phyloP scores from a whole-genome alignment of 2,888 invertebrate species.

The Acronicta alni region DNA sequence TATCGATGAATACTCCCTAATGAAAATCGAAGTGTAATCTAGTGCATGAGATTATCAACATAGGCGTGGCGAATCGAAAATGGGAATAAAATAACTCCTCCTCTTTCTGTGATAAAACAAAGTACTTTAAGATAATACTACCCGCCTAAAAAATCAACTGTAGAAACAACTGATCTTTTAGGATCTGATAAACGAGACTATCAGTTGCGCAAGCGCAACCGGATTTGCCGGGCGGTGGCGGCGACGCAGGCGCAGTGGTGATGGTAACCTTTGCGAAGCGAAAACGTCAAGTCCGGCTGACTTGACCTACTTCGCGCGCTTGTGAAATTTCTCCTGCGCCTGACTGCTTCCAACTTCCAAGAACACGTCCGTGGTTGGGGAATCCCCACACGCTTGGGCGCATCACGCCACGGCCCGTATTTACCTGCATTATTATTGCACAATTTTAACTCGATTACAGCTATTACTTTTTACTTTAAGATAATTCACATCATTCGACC shows the following conservation, averaged over 20 bases:
- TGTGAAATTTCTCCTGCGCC: slow-evolving; percentile 87
- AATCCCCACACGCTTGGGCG: slow-evolving; percentile 72
- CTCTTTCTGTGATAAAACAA: slow-evolving; percentile 5
- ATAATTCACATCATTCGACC: slow-evolving; percentile 13
- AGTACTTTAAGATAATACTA: neutral
- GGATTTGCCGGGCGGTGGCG: slow-evolving; percentile 70
- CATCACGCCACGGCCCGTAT: slow-evolving; percentile 36
- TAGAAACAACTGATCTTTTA: slow-evolving; percentile 80
- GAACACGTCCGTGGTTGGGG: slow-evolving; percentile 78
- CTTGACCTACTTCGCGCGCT: slow-evolving; percentile 85
- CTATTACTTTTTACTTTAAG: slow-evolving; percentile 22
- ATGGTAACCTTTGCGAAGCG: slow-evolving; percentile 86
- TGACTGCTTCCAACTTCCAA: slow-evolving; percentile 82
- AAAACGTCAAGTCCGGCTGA: slow-evolving; percentile 87
- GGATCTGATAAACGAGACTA: slow-evolving; percentile 83
- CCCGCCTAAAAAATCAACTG: slow-evolving; percentile 41
- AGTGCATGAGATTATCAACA: slow-evolving; percentile 25
- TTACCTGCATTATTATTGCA: slow-evolving; percentile 60
- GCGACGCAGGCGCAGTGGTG: slow-evolving; percentile 70
- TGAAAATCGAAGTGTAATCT: slow-evolving; percentile 6
- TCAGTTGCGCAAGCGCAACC: slow-evolving; percentile 84
- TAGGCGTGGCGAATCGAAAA: slow-evolving; percentile 21
- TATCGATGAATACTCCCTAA: neutral
- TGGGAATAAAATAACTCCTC: slow-evolving; percentile 21
- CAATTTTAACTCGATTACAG: slow-evolving; percentile 35